These are phyloP conservation scores for Papilio helenus DNA, from an alignment of 1,140 invertebrate genomes.

Conservation along the genomic window DNA sequence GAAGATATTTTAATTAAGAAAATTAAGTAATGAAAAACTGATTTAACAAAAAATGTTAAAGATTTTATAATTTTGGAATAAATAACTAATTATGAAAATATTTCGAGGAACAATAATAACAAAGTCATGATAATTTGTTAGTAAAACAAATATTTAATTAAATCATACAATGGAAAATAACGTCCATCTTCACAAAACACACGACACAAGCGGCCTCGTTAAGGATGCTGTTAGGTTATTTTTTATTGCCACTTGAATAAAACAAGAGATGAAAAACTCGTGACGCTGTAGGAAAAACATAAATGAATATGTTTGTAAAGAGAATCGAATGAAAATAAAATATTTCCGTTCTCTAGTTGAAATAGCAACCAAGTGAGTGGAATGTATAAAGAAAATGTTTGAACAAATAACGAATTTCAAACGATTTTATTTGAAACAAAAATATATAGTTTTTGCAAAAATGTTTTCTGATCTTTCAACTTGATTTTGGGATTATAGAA, in stretches of 20 bases:
- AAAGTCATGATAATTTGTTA: neutral
- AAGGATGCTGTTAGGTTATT: constrained; percentile 54
- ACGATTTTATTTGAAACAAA: neutral
- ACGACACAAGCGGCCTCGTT: constrained; percentile 65
- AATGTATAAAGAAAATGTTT: neutral
- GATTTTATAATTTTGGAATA: too few relatives aligned
- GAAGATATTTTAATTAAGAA: neutral
- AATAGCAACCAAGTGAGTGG: neutral
- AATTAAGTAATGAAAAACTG: too few relatives aligned
- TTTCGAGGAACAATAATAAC: neutral
- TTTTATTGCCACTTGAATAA: constrained; percentile 70
- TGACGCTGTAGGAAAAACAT: neutral
- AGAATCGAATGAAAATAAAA: constrained; percentile 24
- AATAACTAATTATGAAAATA: too few relatives aligned
- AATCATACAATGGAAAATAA: constrained; percentile 65
- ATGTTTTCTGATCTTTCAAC: neutral
- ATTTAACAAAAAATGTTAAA: too few relatives aligned
- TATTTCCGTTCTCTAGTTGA: neutral
- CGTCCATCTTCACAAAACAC: constrained; percentile 53
- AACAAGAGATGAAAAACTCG: constrained; percentile 31
- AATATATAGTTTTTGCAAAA: neutral
- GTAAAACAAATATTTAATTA: constrained; percentile 21
- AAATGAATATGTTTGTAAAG: neutral
- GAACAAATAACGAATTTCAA: neutral
- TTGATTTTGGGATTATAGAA: too few relatives aligned